A percentile compares a stretch with the other conserved stretches of the same genome.
Conservation (phyloP, 2,113 vertebrate species). For the Syngnathus typhle region DNA sequence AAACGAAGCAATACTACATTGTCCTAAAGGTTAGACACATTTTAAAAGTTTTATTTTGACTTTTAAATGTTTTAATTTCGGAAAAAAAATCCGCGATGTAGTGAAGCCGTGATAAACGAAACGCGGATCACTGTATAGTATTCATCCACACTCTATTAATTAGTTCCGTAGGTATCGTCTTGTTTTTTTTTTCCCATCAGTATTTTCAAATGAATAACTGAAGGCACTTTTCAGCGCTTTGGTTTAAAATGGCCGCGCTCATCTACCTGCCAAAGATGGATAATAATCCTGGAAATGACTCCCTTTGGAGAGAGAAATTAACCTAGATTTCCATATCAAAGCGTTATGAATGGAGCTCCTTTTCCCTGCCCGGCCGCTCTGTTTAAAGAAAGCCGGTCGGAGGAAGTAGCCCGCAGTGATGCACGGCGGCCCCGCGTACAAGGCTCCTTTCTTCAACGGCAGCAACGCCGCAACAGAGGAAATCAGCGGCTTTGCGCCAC, state of each 20-base stretch:
- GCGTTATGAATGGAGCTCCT: conserved; percentile 77
- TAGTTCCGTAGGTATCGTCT: conserved; percentile 30
- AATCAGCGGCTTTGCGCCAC: conserved; percentile 72
- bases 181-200: conserved; percentile 21
- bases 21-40: no score
- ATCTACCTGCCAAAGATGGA: conserved; percentile 62
- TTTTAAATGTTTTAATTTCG: no score
- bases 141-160: conserved; percentile 29
- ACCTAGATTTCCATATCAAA: conserved; percentile 84
- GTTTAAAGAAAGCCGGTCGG: conserved; percentile 56
- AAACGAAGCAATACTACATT: no score
- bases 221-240: conserved; percentile 6
- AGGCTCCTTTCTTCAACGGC: conserved; percentile 63
- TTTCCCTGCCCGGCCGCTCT: conserved; percentile 63
- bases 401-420: conserved; percentile 72
- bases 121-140: conserved; percentile 5
- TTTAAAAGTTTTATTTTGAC: no score
- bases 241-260: conserved; percentile 32
- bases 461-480: conserved; percentile 61
- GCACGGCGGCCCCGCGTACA: conserved; percentile 38
- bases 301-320: conserved; percentile 75
- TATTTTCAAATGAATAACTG: conserved; percentile 38
- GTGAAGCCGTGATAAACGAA: no score
- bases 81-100: no score
- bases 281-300: conserved; percentile 80